Evolutionary conservation across 2,888 invertebrate species (phyloP), one percentile per base, ranked within the genome.

Genomic region (Acronicta aceris): DNA sequence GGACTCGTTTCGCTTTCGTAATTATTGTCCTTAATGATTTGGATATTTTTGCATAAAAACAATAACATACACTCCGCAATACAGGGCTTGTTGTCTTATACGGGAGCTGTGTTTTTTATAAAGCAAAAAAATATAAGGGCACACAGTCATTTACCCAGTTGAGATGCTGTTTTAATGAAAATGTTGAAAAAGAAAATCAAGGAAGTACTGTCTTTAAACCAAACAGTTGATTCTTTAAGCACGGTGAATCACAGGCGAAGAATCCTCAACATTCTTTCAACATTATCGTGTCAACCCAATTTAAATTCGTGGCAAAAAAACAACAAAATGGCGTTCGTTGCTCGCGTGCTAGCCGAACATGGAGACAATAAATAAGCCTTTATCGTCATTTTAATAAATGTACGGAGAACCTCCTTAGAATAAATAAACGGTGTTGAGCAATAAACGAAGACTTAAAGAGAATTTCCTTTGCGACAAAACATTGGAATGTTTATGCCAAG

Each of bases 361-460:
- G 76, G 81, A 86, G 88, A 92, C 91, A 90, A 93, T 93, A 93
- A 93, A 93, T 93, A 92, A 88, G 75, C 84, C 86, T 90, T 92
- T 93, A 93, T 93, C 93, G 88, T 93, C 86, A 90, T 92, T 92
- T 91, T 92, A 93, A 92, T 92, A 92, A 92, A 93, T 91, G 90
- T 88, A 84, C 87, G 79, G 81, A 87, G 87, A 88, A 89, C 87
- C 89, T 87, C 80, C 83, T 82, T 83, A 81, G 87, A 88, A 89
- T 90, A 91, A 90, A 91, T 87, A 91, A 89, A 84, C 84, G 74
- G 73, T 77, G 80, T 71, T 76, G 74, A 82, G 88, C 82, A 88
- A 91, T 89, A 90, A 88, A 82, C 50, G 86, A 51, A 46, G 43
- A 36, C 81, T 68, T 41, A 21, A 61, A 41, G 65, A 46, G 51